Conservation (phyloP, 92 coral and sea anemone genomes). For the Parazoanthus swiftii region DNA sequence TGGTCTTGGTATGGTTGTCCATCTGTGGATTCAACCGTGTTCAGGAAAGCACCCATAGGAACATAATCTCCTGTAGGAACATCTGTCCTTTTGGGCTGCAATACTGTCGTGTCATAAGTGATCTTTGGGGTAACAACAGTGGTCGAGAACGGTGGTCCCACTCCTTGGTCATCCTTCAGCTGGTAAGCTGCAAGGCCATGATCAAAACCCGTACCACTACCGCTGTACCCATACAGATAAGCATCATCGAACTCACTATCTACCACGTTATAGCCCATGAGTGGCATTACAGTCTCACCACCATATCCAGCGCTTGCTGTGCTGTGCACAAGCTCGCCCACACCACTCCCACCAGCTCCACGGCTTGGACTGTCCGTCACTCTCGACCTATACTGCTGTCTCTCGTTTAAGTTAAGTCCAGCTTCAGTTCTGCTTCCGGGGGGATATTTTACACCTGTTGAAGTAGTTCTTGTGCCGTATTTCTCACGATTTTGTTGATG, state of each 20-base stretch:
- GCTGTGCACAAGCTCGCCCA: neutral
- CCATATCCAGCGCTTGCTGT: neutral
- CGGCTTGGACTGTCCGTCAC: neutral
- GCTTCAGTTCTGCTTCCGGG: neutral
- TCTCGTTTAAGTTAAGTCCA: neutral
- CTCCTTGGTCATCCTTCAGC: neutral
- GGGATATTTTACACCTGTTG: neutral
- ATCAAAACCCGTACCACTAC: neutral
- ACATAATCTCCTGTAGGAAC: neutral
- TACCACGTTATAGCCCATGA: neutral
- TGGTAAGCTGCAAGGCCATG: too few species aligned
- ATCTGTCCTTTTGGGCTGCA: neutral
- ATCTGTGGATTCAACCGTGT: neutral
- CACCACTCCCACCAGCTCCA: neutral
- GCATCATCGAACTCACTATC: neutral
- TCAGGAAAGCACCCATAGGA: neutral
- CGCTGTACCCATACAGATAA: slow-evolving; percentile 19
- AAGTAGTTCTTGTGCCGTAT: neutral
- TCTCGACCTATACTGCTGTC: neutral
- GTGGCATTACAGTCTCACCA: neutral
- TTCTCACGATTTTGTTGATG: slow-evolving; percentile 1
- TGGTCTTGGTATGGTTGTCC: neutral
- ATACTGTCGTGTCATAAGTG: neutral
- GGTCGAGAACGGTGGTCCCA: neutral
- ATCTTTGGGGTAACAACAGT: slow-evolving; percentile 21